These are phyloP conservation scores for Chascanopsetta lugubris DNA, from an alignment of 2,113 vertebrate species.

Conservation along the genomic window DNA sequence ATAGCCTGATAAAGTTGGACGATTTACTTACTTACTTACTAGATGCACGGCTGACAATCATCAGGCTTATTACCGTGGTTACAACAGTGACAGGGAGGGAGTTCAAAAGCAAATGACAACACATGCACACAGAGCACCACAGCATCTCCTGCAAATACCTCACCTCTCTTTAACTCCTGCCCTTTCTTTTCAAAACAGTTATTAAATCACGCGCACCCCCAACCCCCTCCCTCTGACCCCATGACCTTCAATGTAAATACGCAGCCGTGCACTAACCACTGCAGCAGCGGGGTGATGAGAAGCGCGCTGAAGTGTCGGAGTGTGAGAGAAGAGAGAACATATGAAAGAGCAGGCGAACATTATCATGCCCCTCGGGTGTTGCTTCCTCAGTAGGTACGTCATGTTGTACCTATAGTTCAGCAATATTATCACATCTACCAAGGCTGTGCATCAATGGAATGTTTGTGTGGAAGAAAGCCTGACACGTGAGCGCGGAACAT, in stretches of 20 bases:
- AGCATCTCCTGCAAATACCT: conserved; percentile 1
- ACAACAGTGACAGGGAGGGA: conserved; percentile 30
- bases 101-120: conserved; percentile 45
- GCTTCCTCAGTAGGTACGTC: conserved; percentile 16
- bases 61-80: conserved; percentile 62
- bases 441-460: conserved; percentile 46
- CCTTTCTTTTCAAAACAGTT: conserved; percentile 29
- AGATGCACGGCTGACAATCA: conserved; percentile 62
- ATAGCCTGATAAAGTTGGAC: conserved; percentile 58
- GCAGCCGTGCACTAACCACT: conserved; percentile 33
- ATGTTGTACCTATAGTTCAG: conserved; percentile 20
- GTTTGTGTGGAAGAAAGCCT: conserved; percentile 36
- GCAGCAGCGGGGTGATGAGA: conserved; percentile 11
- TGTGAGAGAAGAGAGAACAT: not conserved
- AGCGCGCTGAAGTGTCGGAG: conserved; percentile 15
- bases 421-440: conserved; percentile 45
- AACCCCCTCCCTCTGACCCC: conserved; percentile 40
- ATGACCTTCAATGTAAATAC: conserved; percentile 66
- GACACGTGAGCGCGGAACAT: conserved; percentile 20
- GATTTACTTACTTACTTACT: conserved; percentile 59
- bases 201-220: conserved; percentile 32
- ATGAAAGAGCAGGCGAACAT: not conserved
- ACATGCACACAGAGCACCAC: conserved; percentile 2
- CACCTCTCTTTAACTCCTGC: conserved; percentile 4
- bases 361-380: no score